Percentiles rank a stretch among this genome's conserved stretches.
These are phyloP conservation scores for Ophioninae sp. DNA, from an alignment of 2,888 invertebrate genomes.

Conservation along the genomic window DNA sequence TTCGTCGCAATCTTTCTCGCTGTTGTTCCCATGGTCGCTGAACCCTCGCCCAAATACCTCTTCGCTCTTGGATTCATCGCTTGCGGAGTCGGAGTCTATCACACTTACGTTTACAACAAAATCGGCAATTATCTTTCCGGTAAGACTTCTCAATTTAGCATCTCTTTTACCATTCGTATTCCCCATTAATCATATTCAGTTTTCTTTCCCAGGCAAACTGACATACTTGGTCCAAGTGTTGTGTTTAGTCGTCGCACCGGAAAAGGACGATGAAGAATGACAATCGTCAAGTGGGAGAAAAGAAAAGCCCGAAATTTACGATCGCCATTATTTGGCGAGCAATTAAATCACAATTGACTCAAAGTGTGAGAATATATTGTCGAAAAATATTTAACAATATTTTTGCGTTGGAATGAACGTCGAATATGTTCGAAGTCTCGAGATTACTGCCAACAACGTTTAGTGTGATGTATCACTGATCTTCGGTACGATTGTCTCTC, in stretches of 20 bases:
- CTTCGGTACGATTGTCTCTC: not conserved
- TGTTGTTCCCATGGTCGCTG: constrained; percentile 87
- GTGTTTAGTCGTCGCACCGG: constrained; percentile 87
- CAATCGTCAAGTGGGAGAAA: not conserved
- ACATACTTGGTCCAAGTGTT: constrained; percentile 86
- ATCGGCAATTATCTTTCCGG: constrained; percentile 85
- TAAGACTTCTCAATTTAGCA: constrained; percentile 29
- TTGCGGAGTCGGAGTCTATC: constrained; percentile 87
- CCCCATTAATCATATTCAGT: not conserved
- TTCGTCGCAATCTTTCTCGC: constrained; percentile 88
- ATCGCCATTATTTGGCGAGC: not conserved
- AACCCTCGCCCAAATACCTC: constrained; percentile 89
- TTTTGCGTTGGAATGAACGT: constrained; percentile 27
- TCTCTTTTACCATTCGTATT: not conserved
- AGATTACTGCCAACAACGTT: constrained; percentile 14
- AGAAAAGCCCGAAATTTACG: not conserved
- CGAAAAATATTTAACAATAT: constrained; percentile 30
- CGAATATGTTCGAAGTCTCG: constrained; percentile 24
- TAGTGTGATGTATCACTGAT: constrained; percentile 23
- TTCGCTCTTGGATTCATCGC: constrained; percentile 88
- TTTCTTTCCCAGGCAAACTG: constrained; percentile 84
- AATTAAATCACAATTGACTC: not conserved
- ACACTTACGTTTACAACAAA: constrained; percentile 88
- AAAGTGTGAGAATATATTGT: constrained; percentile 42
- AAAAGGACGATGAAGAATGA: constrained; percentile 67